Conservation (phyloP, 2,888 invertebrate species). For the Cremastinae sp. region DNA sequence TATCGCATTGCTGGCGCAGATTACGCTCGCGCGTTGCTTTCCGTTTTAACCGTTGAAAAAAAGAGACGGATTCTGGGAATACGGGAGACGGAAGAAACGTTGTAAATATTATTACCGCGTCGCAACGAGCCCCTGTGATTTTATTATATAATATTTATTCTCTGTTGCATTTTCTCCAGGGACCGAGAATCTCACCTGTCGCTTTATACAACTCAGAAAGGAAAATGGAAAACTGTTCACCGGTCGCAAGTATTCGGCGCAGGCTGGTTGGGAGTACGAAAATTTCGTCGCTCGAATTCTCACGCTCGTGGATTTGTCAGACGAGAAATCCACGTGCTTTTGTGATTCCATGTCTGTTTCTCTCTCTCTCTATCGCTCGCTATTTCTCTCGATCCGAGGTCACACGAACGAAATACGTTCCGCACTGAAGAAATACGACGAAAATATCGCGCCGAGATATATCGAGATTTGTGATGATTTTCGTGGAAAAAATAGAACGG, state of each 20-base stretch:
- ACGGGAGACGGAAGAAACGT: neutral
- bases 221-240: slow-evolving; percentile 75
- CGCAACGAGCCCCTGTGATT: slow-evolving; percentile 12
- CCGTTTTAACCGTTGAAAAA: slow-evolving; percentile 13
- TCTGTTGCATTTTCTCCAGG: slow-evolving; percentile 62
- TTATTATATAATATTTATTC: neutral
- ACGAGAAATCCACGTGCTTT: slow-evolving; percentile 13
- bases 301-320: slow-evolving; percentile 11
- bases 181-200: slow-evolving; percentile 74
- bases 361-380: slow-evolving; percentile 27
- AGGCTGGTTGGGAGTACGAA: slow-evolving; percentile 72
- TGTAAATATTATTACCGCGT: slow-evolving; percentile 22
- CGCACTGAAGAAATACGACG: slow-evolving; percentile 4
- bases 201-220: slow-evolving; percentile 73
- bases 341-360: slow-evolving; percentile 15
- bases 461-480: neutral
- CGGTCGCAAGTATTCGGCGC: slow-evolving; percentile 75
- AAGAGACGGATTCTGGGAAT: slow-evolving; percentile 18
- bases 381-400: slow-evolving; percentile 1
- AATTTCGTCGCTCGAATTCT: neutral
- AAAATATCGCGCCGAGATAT: neutral
- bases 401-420: too few species aligned
- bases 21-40: slow-evolving; percentile 23
- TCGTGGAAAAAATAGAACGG: neutral
- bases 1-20: slow-evolving; percentile 36